Evolutionary conservation across 2,888 invertebrate species (phyloP).

Genomic region (Drosophila phalerata): DNA sequence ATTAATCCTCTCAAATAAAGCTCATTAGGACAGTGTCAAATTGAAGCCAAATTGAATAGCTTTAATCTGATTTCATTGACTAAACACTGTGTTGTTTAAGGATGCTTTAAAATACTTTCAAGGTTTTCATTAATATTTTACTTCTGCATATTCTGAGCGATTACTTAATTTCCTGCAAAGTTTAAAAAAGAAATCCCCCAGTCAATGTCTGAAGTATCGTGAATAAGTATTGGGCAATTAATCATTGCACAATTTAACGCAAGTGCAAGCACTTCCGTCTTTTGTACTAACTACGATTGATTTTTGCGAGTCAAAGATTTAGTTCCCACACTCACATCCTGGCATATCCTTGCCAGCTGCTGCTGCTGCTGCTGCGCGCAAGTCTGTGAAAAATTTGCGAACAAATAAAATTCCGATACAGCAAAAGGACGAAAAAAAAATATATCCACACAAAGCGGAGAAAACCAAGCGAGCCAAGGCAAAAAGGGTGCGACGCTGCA

Average conservation of each 20-base stretch:
- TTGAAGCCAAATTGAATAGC: not conserved
- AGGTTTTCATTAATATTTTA: not conserved
- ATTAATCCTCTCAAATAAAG: not conserved
- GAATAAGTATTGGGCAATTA: conserved; percentile 45
- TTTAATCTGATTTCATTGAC: not conserved
- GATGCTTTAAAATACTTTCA: not conserved
- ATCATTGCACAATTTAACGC: conserved; percentile 51
- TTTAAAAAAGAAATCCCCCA: conserved; percentile 8
- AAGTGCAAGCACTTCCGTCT: conserved; percentile 63
- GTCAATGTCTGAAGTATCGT: conserved; percentile 1
- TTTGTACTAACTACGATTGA: conserved; percentile 70
- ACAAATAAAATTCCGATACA: conserved; percentile 62
- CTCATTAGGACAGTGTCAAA: not conserved
- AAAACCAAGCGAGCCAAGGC: conserved; percentile 27
- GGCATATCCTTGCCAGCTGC: conserved; percentile 57
- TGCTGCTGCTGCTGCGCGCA: conserved; percentile 46
- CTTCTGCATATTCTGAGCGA: conserved; percentile 4
- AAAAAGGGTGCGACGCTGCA: conserved; percentile 76
- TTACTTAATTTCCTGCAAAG: conserved; percentile 18
- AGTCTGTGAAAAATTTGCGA: conserved; percentile 75
- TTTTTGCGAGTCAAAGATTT: conserved; percentile 62
- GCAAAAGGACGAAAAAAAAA: conserved; percentile 29
- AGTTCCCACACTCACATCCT: conserved; percentile 57
- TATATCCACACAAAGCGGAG: conserved; percentile 42
- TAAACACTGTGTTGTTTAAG: not conserved